These are phyloP conservation scores for Oncorhynchus mykiss DNA, from an alignment of 2,113 vertebrate species.

Conservation along the genomic window DNA sequence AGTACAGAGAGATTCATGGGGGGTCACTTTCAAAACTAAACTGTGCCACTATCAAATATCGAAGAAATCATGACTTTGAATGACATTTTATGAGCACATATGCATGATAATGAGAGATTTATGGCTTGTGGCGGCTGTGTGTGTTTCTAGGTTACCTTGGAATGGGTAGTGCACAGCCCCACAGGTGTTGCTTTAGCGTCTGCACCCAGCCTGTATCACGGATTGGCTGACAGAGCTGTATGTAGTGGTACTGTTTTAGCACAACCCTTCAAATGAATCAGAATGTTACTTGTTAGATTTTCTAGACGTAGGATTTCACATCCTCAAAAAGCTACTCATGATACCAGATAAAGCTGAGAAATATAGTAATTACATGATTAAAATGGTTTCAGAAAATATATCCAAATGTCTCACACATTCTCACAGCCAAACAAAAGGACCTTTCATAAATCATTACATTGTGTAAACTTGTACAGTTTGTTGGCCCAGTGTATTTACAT, in stretches of 20 bases:
- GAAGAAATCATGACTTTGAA: conserved; percentile 33
- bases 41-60: conserved; percentile 45
- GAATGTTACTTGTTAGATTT: conserved; percentile 76
- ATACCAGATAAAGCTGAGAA: conserved; percentile 12
- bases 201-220: conserved; percentile 82
- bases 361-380: conserved; percentile 26
- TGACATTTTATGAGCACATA: conserved; percentile 49
- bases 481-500: conserved; percentile 29
- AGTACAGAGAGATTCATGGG: conserved; percentile 5
- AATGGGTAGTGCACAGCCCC: conserved; percentile 78
- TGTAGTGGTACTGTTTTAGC: conserved; percentile 83
- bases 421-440: not conserved
- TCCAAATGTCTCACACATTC: conserved; percentile 26
- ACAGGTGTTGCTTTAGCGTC: conserved; percentile 82
- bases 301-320: conserved; percentile 31
- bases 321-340: conserved; percentile 29
- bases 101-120: conserved; percentile 59
- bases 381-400: conserved; percentile 19
- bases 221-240: conserved; percentile 83
- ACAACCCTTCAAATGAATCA: conserved; percentile 80
- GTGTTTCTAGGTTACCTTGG: conserved; percentile 72
- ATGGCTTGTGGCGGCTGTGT: conserved; percentile 40
- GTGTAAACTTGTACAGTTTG: conserved; percentile 7
- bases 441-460: conserved; percentile 1
- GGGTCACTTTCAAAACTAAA: conserved; percentile 41